phyloP scores from a whole-genome alignment of 2,797 vertebrate genomes.

The Malurus leucopterus region DNA sequence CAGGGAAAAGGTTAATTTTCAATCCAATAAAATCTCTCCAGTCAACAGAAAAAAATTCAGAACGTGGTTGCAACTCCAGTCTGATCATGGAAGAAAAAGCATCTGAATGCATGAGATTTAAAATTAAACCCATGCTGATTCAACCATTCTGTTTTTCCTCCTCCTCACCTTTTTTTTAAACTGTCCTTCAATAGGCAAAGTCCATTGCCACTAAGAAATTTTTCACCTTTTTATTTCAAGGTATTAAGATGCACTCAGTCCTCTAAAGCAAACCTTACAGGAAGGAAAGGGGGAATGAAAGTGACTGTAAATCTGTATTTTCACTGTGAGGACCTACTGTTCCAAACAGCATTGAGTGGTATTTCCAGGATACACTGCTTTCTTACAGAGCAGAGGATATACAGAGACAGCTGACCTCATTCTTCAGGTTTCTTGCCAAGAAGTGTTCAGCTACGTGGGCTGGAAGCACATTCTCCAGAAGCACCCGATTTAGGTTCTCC shows the following conservation, averaged over 20 bases:
- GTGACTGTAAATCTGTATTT: neutral
- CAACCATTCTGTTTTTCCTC: neutral
- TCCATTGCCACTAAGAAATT: neutral
- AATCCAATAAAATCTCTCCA: neutral
- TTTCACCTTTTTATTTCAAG: neutral
- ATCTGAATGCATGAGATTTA: neutral
- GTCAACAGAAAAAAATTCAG: neutral
- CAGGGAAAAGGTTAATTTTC: neutral
- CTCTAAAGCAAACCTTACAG: neutral
- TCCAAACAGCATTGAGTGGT: neutral
- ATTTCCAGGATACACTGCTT: neutral
- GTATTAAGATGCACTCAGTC: neutral
- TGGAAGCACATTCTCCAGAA: constrained; percentile 94
- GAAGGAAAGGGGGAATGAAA: neutral
- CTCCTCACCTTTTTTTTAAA: neutral
- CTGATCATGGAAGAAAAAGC: neutral
- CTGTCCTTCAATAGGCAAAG: neutral
- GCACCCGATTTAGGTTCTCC: constrained; percentile 96
- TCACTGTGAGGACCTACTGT: neutral
- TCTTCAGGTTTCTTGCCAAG: constrained; percentile 93
- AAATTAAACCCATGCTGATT: neutral
- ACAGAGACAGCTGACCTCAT: constrained; percentile 80
- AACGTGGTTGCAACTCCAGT: neutral
- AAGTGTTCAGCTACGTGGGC: constrained; percentile 96
- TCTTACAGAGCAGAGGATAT: neutral